Conservation (phyloP, 2,113 vertebrate genomes). For the Phaethornis superciliosus region DNA sequence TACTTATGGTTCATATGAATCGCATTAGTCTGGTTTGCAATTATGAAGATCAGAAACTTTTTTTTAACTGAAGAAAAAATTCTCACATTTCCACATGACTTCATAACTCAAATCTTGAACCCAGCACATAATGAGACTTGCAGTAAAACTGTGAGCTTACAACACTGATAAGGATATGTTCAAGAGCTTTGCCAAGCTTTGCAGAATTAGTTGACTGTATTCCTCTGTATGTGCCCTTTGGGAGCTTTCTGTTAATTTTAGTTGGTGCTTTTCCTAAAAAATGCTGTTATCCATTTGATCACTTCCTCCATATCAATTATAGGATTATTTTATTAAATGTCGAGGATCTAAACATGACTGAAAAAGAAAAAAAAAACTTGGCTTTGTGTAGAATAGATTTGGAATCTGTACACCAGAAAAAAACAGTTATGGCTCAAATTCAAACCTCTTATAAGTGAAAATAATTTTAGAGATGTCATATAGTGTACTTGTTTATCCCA, state of each 20-base stretch:
- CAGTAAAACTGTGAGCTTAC: neutral
- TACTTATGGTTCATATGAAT: neutral
- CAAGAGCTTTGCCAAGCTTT: neutral
- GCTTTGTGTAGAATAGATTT: neutral
- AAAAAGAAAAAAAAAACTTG: neutral
- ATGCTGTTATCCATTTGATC: neutral
- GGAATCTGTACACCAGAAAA: neutral
- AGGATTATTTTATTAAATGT: neutral
- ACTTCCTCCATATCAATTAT: neutral
- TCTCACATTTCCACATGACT: neutral
- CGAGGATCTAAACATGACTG: neutral
- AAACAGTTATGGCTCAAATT: fast-evolving
- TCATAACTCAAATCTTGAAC: neutral
- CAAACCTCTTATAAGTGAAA: neutral
- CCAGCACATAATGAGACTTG: neutral
- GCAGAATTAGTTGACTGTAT: neutral
- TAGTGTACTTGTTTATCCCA: neutral
- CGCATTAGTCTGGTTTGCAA: neutral
- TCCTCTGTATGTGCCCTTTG: neutral
- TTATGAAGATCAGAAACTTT: neutral
- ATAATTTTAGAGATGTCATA: neutral
- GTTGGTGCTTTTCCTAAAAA: neutral
- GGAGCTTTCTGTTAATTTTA: neutral
- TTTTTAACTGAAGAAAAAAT: neutral
- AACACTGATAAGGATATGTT: neutral